phyloP scores from a whole-genome alignment of 2,113 vertebrate species.

The Taxidea taxus region DNA sequence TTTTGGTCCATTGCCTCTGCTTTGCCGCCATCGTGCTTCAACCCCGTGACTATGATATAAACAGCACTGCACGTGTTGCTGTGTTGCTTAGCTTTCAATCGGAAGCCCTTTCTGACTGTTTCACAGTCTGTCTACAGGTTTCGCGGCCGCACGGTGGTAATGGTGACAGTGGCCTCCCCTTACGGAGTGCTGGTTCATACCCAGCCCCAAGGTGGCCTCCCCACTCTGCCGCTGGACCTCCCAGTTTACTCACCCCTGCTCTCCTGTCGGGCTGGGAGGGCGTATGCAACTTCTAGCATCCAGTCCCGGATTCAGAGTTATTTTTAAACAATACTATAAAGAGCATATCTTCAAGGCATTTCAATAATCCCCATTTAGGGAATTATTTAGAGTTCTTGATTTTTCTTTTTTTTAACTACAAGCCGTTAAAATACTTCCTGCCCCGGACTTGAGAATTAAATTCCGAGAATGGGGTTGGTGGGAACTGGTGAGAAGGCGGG shows the following conservation, averaged over 20 bases:
- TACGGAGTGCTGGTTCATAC: not conserved
- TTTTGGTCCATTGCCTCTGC: not conserved
- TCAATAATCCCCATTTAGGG: not conserved
- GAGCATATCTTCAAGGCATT: not conserved
- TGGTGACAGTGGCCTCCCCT: not conserved
- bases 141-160: not conserved
- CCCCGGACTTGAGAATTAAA: not conserved
- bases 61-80: not conserved
- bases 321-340: slow-evolving; percentile 8
- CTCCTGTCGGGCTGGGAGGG: not conserved
- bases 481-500: not conserved
- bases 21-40: not conserved
- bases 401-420: not conserved
- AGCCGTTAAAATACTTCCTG: not conserved
- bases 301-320: not conserved
- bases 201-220: not conserved
- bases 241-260: not conserved
- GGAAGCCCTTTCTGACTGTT: not conserved
- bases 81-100: not conserved
- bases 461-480: not conserved
- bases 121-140: not conserved
- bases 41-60: not conserved
- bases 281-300: not conserved
- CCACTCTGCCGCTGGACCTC: accelerated
- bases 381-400: not conserved